Percentiles rank a stretch among this genome's conserved stretches.
phyloP scores from a whole-genome alignment of 2,888 invertebrate genomes.

The Caenorhabditis parvicauda region DNA sequence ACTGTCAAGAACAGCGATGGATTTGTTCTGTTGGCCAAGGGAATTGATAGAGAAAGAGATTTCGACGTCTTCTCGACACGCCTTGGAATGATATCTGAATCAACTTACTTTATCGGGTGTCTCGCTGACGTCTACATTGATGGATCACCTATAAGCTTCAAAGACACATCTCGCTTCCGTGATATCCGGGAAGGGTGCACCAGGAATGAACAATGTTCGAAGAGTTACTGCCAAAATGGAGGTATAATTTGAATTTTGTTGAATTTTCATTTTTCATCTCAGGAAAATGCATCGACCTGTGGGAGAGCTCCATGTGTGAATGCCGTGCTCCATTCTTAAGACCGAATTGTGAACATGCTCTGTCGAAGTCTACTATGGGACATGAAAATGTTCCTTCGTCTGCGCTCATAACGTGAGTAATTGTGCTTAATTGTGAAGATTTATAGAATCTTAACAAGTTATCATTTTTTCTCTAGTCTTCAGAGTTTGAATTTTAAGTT shows the following conservation, averaged over 20 bases:
- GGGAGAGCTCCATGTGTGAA: constrained; percentile 49
- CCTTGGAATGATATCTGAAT: constrained; percentile 24
- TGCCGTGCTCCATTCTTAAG: constrained; percentile 51
- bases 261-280: not conserved
- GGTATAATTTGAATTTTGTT: constrained; percentile 11
- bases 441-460: too few relatives aligned
- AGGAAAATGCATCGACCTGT: constrained; percentile 51
- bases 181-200: constrained; percentile 40
- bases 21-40: constrained; percentile 23
- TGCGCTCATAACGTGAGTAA: constrained; percentile 26
- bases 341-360: constrained; percentile 44
- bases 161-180: constrained; percentile 23
- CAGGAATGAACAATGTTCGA: constrained; percentile 42
- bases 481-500: too few relatives aligned
- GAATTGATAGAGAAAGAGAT: constrained; percentile 17
- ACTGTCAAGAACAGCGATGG: constrained; percentile 18
- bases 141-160: constrained; percentile 21
- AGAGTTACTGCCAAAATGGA: constrained; percentile 46
- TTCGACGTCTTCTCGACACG: constrained; percentile 44
- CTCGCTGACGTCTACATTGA: constrained; percentile 47
- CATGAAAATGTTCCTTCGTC: constrained; percentile 32
- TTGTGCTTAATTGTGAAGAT: not conserved
- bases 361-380: constrained; percentile 56
- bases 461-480: too few relatives aligned
- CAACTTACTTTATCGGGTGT: constrained; percentile 47